Percentiles rank a stretch among this genome's conserved stretches.
phyloP scores from a whole-genome alignment of 2,797 vertebrate species.

The Acrossocheilus fasciatus region DNA sequence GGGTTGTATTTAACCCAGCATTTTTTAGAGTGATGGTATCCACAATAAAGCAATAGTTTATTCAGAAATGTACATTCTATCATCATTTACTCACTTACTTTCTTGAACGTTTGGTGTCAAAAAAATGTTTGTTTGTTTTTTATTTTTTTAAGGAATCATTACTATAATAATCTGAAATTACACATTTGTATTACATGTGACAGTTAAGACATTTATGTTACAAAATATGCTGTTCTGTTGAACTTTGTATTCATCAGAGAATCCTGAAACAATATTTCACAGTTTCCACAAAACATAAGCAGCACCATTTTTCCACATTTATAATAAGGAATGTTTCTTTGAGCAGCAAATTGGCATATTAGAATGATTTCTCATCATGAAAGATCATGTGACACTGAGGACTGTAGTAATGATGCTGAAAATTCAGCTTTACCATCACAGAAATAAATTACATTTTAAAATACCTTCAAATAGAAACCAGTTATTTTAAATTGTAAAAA shows the following conservation, averaged over 20 bases:
- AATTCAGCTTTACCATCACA: neutral
- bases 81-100: neutral
- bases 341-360: neutral
- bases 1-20: no score
- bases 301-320: neutral
- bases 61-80: neutral
- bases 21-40: neutral
- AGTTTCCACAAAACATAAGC: neutral
- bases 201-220: neutral
- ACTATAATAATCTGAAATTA: neutral
- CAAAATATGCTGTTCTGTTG: neutral
- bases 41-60: slow-evolving; percentile 3
- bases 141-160: neutral
- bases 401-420: neutral
- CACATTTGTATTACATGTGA: neutral
- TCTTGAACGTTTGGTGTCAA: neutral
- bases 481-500: neutral
- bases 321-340: neutral
- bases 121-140: neutral
- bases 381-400: neutral
- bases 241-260: neutral
- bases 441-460: neutral
- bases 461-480: neutral
- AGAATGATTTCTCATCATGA: neutral
- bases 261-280: neutral